Evolutionary conservation across 2,888 invertebrate genomes (phyloP), one percentile per base, ranked within the genome.

Genomic region (Aquatica leii): DNA sequence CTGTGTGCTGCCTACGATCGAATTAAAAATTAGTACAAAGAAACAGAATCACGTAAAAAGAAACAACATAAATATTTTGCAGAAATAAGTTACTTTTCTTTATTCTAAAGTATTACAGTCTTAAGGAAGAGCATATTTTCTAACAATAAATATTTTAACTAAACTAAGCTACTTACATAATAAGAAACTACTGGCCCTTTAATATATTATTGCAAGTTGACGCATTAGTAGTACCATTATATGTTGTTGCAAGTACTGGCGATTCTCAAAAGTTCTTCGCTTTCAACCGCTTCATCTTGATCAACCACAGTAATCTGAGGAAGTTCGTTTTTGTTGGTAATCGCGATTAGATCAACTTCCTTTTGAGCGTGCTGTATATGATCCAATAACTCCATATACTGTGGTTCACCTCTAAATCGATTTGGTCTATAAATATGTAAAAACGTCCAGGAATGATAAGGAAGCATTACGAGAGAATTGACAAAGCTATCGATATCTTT

Each of bases 401-500:
- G 57, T 11, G 52, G 57, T 11, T 52, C 62, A 21, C 53, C 40
- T 18, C 40, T 48, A 12, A 58, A 62, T 5, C 53, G n/a, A 43
- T 57, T 58, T 14, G 57, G 53, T 24, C 58, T 37, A 31, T 51
- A 56, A 18, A 62, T 40, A 14, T 62, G 50, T 12, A 56, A 21
- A 48, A 62, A 62, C 11, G 56, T 56, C 51, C 43, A 62, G 1
- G 56, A 65, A 4, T 55, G 65, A 41, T 56, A 55, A 9, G 59
- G 56, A 17, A 41, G 52, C 21, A 49, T 31, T 8, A 60, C 41
- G 11, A 60, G 18, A 4, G 35, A 35, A 57, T 51, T 59, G 37
- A 65, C 37, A 43, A 64, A 65, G 9, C 50, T 52, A 37, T 59
- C 56, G 2, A 60, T 48, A 21, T 65, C 65, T 34, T 60, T 59